These are phyloP conservation scores for Hydrocynus forskahlii DNA, from an alignment of 2,797 vertebrate genomes.

Conservation along the genomic window DNA sequence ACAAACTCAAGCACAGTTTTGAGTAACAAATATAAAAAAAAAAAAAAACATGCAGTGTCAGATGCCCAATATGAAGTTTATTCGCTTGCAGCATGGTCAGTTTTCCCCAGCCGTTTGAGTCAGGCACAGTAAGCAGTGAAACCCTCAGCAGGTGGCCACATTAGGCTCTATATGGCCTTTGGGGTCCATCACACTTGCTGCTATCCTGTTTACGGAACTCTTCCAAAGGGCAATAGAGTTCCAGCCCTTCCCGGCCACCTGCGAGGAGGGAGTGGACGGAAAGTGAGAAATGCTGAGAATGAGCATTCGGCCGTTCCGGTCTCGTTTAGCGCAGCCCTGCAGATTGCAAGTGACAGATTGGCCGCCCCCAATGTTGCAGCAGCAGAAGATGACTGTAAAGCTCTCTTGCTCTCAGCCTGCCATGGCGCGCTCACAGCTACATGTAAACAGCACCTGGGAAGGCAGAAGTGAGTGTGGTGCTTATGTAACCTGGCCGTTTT, in stretches of 20 bases:
- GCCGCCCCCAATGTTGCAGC: conserved; percentile 53
- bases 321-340: conserved; percentile 41
- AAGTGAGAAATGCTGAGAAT: conserved; percentile 25
- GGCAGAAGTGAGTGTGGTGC: conserved; percentile 17
- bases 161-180: neutral
- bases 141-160: conserved; percentile 14
- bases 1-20: conserved; percentile 29
- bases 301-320: conserved; percentile 14
- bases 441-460: conserved; percentile 59
- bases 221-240: conserved; percentile 25
- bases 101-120: conserved; percentile 16
- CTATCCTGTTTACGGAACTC: conserved; percentile 17
- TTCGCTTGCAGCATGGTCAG: conserved; percentile 12
- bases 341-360: conserved; percentile 56
- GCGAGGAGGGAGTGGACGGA: conserved; percentile 23
- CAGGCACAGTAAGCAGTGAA: conserved; percentile 2
- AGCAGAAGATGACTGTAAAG: conserved; percentile 48
- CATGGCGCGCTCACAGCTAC: conserved; percentile 36
- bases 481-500: conserved; percentile 50
- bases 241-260: conserved; percentile 31
- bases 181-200: neutral
- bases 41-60: conserved; percentile 6
- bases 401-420: conserved; percentile 40
- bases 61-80: conserved; percentile 22
- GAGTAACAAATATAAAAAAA: conserved; percentile 23